Evolutionary conservation across 37 sponge, comb jelly and placozoan species (phyloP), one percentile per base, ranked within the genome.

Genomic region (Beroe forskalii): DNA sequence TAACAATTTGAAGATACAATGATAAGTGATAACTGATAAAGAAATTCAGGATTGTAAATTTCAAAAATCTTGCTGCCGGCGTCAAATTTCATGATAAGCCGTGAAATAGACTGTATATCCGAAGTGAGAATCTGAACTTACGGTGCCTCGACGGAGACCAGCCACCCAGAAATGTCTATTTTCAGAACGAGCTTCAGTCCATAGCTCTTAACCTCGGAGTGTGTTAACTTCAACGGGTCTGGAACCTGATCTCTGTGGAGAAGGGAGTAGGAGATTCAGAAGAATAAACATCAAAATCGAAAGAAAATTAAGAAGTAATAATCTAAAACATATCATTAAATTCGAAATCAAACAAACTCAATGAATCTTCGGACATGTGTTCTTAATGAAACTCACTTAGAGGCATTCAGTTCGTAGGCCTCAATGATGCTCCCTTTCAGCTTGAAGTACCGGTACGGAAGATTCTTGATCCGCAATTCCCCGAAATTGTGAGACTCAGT

Each of bases 401-500:
- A n/a, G 14, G 86, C 55, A 33, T 35, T 69, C 38, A 69, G 38
- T 25, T 80, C 86, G 6, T 35, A 80, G 1, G 55, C 86, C 40
- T 80, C 86, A 20, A 80, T 44, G 8, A 44, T 27, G 1, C 38
- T 38, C 24, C 86, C 86, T 20, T 44, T 80, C 40, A 80, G 55
- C 30, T 80, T 80, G 44, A 80, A 41, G 31, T 44, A 80, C 30
- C 44, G n/a, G 30, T 44, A 80, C 30, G 86, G 86, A 24, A 80
- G 28, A 30, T 28, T 80, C 27, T 80, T 80, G n/a, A 38, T 44
- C n/a, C 55, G 28, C 86, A 80, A 23, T 25, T 80, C 86, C 22
- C 86, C 86, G 55, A 80, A 80, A 44, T 80, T 80, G 24, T 44
- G 86, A 43, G 86, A 22, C 22, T 80, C 86, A 0, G 86, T 80